phyloP scores from a whole-genome alignment of 2,888 invertebrate species.

The Gymnocheta viridis region DNA sequence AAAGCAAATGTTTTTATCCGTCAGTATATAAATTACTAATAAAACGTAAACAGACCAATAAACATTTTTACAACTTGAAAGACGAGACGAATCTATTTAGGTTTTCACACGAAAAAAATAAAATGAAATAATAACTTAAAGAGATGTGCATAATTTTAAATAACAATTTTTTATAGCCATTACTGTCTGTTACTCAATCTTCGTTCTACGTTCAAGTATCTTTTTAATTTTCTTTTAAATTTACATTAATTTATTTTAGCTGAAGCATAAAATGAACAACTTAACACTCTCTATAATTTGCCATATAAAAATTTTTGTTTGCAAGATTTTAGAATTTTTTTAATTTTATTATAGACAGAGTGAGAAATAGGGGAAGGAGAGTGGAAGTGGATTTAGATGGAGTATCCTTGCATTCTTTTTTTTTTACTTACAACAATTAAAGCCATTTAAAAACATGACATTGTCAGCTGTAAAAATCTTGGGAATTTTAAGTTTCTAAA shows the following conservation, averaged over 20 bases:
- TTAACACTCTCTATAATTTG: constrained; percentile 76
- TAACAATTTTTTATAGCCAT: neutral
- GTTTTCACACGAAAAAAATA: neutral
- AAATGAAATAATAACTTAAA: neutral
- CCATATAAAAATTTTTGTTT: constrained; percentile 35
- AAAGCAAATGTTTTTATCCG: neutral
- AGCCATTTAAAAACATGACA: too few species aligned
- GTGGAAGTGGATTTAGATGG: too few species aligned
- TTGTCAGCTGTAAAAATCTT: too few species aligned
- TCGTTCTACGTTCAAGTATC: too few species aligned
- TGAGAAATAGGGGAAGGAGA: neutral
- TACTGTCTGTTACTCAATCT: neutral
- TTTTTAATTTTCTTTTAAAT: neutral
- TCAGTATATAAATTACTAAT: neutral
- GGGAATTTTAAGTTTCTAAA: too few species aligned
- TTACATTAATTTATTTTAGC: constrained; percentile 70
- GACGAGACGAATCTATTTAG: neutral
- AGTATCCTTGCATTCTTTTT: too few species aligned
- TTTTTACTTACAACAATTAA: too few species aligned
- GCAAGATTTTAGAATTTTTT: neutral
- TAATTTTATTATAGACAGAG: neutral
- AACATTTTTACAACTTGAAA: constrained; percentile 19
- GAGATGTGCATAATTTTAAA: neutral
- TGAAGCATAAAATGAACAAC: constrained; percentile 79
- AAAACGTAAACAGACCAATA: constrained; percentile 20